These are phyloP conservation scores for Haliclona indistincta DNA, from an alignment of 37 sponge, comb jelly and placozoan genomes.

Conservation along the genomic window DNA sequence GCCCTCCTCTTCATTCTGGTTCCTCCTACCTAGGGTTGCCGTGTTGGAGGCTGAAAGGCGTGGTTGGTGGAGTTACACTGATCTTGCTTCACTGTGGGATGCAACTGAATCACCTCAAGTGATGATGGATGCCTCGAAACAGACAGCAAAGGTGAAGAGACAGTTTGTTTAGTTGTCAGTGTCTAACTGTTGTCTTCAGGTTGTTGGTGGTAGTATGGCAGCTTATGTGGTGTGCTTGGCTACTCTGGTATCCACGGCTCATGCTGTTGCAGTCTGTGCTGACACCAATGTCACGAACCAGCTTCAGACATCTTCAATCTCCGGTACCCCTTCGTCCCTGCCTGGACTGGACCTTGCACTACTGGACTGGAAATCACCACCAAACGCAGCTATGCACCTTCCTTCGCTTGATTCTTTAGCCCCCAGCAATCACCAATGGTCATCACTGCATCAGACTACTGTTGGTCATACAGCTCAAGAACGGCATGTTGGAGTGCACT, in stretches of 20 bases:
- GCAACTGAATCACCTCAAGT: slow-evolving; percentile 29
- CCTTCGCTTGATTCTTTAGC: no score
- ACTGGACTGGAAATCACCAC: no score
- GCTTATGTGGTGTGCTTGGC: slow-evolving; percentile 66
- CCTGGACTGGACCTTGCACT: no score
- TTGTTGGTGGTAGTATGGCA: slow-evolving; percentile 26
- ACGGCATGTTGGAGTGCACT: no score
- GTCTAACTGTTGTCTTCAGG: slow-evolving; percentile 7
- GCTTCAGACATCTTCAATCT: no score
- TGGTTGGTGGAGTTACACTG: slow-evolving; percentile 77
- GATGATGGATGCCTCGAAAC: slow-evolving; percentile 38
- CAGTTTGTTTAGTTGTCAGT: not conserved
- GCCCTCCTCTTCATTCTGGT: not conserved
- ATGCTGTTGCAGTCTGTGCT: no score
- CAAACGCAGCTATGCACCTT: no score
- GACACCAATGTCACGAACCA: no score
- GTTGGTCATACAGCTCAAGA: no score
- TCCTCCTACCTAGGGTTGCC: slow-evolving; percentile 50
- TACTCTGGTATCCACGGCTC: slow-evolving; percentile 58
- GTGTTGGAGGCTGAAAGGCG: slow-evolving; percentile 26
- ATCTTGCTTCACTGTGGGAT: slow-evolving; percentile 68
- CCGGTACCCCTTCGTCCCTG: no score
- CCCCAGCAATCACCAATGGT: no score
- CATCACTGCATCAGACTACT: no score
- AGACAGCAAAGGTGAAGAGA: slow-evolving; percentile 45